Percentiles rank a stretch among this genome's conserved stretches.
phyloP scores from a whole-genome alignment of 2,888 invertebrate genomes.

The Eilema depressum region DNA sequence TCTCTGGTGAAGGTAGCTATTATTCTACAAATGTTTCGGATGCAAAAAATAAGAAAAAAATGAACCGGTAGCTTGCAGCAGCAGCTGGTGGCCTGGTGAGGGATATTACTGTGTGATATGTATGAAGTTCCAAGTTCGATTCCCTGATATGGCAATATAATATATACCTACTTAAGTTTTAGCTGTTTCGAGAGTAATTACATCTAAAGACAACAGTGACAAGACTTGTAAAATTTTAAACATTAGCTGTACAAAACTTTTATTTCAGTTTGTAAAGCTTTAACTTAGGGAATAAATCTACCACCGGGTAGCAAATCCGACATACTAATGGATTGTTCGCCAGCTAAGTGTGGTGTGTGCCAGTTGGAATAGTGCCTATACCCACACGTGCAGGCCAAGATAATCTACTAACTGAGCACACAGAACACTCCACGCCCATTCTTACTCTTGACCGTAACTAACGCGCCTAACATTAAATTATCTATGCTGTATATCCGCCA shows the following conservation, averaged over 20 bases:
- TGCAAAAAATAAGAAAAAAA: too few species aligned
- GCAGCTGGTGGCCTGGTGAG: too few species aligned
- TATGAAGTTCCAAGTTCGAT: too few species aligned
- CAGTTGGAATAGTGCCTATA: conserved; percentile 78
- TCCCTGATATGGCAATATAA: too few species aligned
- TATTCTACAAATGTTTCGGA: too few species aligned
- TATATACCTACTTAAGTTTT: neutral
- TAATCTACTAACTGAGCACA: conserved; percentile 67
- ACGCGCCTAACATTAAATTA: conserved; percentile 62
- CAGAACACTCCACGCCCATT: conserved; percentile 56
- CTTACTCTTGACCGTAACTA: conserved; percentile 60
- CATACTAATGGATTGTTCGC: conserved; percentile 79
- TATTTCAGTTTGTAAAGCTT: conserved; percentile 39
- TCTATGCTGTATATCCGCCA: conserved; percentile 53
- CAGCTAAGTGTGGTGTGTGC: conserved; percentile 68
- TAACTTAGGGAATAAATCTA: conserved; percentile 67
- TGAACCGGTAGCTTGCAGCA: too few species aligned
- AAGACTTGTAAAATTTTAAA: conserved; percentile 23
- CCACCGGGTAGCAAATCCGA: conserved; percentile 65
- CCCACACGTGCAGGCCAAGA: conserved; percentile 67
- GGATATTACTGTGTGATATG: too few species aligned
- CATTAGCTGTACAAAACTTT: conserved; percentile 46
- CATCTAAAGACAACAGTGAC: neutral
- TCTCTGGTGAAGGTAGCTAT: too few species aligned
- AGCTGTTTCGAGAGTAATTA: neutral